Evolutionary conservation across 2,888 invertebrate genomes (phyloP), one percentile per base, ranked within the genome.

Genomic region (Gisinianus flammeolus): DNA sequence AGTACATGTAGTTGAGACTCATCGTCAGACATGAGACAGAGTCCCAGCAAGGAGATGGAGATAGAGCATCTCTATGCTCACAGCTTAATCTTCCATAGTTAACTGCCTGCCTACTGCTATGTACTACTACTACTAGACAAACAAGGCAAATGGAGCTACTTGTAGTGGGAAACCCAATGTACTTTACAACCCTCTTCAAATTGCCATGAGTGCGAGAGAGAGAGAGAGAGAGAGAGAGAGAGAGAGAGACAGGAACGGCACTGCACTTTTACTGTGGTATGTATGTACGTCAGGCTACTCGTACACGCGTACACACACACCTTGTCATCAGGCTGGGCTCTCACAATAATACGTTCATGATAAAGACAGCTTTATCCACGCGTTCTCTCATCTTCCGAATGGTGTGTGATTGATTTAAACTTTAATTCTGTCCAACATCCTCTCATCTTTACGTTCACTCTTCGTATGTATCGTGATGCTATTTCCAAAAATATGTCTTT

Each of bases 171-270:
- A 66, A 30, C 66, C 22, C 62, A 12, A 73, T 74, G 74, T 74
- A 74, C 74, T 74, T 74, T 74, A 74, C 66, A 74, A 74, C 56
- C 74, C 74, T 74, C 74, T 74, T 74, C 62, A 74, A 74, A 66
- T 74, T 66, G 62, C 66, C 74, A 66, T 33, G 66, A 66, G 66
- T 52, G 44, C 64, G 22, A n/a, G 10, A 22, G 4, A 22, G 10
- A 56, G 10, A 22, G 4, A 22, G 10, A 56, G 10, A 22, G 10
- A 12, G 22, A 62, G 24, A 62, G 24, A 22, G 22, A 62, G 22
- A 22, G 22, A 62, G 10, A 22, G 24, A 62, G 26, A 22, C 22
- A 62, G 26, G 12, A 24, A 22, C n/a, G 62, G 8, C 62, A 62
- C 62, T 24, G 22, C 22, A 62, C 12, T 12, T 35, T 24, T 26